Evolutionary conservation across 2,113 vertebrate genomes (phyloP).

Genomic region (Sander lucioperca): DNA sequence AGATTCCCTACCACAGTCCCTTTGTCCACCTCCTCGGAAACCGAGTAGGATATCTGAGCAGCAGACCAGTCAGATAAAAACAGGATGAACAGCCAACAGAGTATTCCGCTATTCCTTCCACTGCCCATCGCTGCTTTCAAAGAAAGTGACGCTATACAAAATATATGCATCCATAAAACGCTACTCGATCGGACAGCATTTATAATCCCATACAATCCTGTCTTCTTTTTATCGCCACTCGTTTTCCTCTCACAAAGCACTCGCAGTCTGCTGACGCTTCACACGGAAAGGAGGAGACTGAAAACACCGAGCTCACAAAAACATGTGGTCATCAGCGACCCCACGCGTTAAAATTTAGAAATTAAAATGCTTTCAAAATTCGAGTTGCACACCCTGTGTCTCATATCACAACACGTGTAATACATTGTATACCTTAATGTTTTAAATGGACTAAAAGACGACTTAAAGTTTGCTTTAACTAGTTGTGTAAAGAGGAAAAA

Average conservation of each 20-base stretch:
- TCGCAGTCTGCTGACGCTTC: slow-evolving; percentile 21
- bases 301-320: slow-evolving; percentile 28
- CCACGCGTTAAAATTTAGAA: slow-evolving; percentile 34
- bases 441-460: neutral
- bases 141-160: neutral
- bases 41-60: slow-evolving; percentile 71
- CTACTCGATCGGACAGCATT: neutral
- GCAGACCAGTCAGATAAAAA: slow-evolving; percentile 40
- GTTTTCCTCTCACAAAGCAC: slow-evolving; percentile 52
- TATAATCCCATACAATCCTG: neutral
- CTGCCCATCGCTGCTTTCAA: slow-evolving; percentile 50
- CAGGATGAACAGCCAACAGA: slow-evolving; percentile 11
- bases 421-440: neutral
- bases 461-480: neutral
- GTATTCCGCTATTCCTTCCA: slow-evolving; percentile 6
- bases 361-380: neutral
- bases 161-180: slow-evolving; percentile 25
- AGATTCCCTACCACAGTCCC: slow-evolving; percentile 80
- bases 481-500: neutral
- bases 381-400: fast-evolving
- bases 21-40: slow-evolving; percentile 81
- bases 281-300: slow-evolving; percentile 37
- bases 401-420: neutral
- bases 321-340: slow-evolving; percentile 61
- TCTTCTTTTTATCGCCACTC: slow-evolving; percentile 11